These are phyloP conservation scores for Orbicella faveolata DNA, from an alignment of 64 coral and sea anemone genomes.

Conservation along the genomic window DNA sequence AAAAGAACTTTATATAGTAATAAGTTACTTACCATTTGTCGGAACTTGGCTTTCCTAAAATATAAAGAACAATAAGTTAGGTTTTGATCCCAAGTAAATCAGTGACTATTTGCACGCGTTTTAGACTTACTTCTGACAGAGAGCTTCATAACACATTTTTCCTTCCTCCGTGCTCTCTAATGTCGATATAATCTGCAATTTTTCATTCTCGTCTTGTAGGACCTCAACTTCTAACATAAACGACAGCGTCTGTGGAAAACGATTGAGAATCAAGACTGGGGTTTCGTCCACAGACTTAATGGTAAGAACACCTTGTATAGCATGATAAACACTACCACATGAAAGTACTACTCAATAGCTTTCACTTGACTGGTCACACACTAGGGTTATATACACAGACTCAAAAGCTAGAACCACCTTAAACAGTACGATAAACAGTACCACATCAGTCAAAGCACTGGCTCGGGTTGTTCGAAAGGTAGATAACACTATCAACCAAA, in stretches of 20 bases:
- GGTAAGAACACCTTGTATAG: no score
- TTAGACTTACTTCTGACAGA: constrained; percentile 92
- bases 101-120: neutral
- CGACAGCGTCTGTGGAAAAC: constrained; percentile 63
- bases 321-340: no score
- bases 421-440: no score
- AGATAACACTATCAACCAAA: no score
- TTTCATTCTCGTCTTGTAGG: constrained; percentile 92
- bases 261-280: neutral
- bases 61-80: neutral
- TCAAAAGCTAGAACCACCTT: no score
- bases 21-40: constrained; percentile 70
- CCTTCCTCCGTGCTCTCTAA: constrained; percentile 90
- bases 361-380: no score
- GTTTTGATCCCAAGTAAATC: neutral
- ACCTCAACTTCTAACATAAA: constrained; percentile 96
- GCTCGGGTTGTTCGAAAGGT: no score
- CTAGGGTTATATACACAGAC: no score
- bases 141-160: constrained; percentile 79
- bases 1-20: neutral
- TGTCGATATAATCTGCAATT: constrained; percentile 94
- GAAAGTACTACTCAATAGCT: no score
- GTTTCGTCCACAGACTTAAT: no score
- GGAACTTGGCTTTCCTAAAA: constrained; percentile 78
- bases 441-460: no score